Conservation (phyloP, 2,888 invertebrate genomes). For the Callyntrura sp. region DNA sequence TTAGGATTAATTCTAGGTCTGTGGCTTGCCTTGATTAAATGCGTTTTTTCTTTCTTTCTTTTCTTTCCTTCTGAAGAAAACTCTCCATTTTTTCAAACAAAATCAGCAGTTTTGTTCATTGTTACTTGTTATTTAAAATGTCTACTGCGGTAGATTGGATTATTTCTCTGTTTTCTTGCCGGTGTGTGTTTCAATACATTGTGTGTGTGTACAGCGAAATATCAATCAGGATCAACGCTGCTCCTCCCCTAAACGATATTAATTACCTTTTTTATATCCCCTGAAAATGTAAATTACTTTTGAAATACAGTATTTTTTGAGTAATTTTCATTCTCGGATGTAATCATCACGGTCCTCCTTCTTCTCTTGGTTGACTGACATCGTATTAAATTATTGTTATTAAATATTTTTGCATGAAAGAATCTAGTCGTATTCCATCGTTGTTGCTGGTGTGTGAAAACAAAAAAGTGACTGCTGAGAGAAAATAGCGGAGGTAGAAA, state of each 20-base stretch:
- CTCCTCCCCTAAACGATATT: conserved; percentile 61
- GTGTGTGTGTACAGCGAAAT: conserved; percentile 4
- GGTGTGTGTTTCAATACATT: neutral
- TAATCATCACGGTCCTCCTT: conserved; percentile 58
- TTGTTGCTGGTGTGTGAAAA: neutral
- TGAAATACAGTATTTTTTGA: conserved; percentile 54
- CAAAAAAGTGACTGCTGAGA: neutral
- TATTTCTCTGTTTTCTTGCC: neutral
- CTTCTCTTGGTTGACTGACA: conserved; percentile 50
- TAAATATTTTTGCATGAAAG: conserved; percentile 37
- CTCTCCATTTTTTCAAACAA: neutral
- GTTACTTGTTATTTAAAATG: neutral
- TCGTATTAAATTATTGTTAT: conserved; percentile 52
- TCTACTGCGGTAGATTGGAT: too few relatives aligned
- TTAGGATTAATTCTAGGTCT: conserved; percentile 50
- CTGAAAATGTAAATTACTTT: conserved; percentile 57
- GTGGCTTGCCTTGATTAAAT: conserved; percentile 44
- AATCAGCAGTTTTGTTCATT: conserved; percentile 29
- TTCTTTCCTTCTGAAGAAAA: conserved; percentile 6
- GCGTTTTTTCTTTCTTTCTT: too few relatives aligned
- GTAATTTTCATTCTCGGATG: conserved; percentile 58
- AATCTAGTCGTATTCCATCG: neutral
- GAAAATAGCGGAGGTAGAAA: neutral
- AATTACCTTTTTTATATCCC: conserved; percentile 67
- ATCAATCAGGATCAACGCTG: conserved; percentile 52